Conservation (phyloP, 2,113 vertebrate species). For the Pachypanchax playfairii region DNA sequence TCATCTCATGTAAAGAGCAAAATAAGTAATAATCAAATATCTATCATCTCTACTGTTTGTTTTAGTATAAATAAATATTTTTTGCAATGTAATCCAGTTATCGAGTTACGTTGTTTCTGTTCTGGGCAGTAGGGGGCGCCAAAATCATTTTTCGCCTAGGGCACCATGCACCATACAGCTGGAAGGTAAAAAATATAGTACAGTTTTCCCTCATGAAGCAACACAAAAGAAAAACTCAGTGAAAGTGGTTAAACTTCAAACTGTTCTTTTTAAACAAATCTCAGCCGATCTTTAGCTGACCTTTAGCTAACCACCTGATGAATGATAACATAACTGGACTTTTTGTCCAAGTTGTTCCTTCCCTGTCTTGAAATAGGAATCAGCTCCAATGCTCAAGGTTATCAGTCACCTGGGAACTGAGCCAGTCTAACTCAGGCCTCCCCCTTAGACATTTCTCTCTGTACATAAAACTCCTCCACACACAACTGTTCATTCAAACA, state of each 20-base stretch:
- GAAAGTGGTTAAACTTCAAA: neutral
- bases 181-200: conserved; percentile 21
- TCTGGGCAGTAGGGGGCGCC: no score
- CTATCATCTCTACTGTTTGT: no score
- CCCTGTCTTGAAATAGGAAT: neutral
- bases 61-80: no score
- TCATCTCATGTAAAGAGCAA: no score
- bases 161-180: no score
- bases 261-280: conserved; percentile 4
- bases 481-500: conserved; percentile 50
- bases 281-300: neutral
- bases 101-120: no score
- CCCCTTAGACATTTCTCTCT: conserved; percentile 44
- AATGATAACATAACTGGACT: neutral
- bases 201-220: conserved; percentile 19
- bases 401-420: conserved; percentile 35
- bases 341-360: conserved; percentile 27
- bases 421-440: conserved; percentile 48
- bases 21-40: no score
- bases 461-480: conserved; percentile 49
- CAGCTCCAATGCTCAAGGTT: conserved; percentile 43
- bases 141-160: no score
- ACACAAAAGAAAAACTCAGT: conserved; percentile 1
- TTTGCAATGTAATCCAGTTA: no score
- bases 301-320: neutral